Evolutionary conservation across 2,797 vertebrate genomes (phyloP).

Genomic region (Urosaurus nigricauda): DNA sequence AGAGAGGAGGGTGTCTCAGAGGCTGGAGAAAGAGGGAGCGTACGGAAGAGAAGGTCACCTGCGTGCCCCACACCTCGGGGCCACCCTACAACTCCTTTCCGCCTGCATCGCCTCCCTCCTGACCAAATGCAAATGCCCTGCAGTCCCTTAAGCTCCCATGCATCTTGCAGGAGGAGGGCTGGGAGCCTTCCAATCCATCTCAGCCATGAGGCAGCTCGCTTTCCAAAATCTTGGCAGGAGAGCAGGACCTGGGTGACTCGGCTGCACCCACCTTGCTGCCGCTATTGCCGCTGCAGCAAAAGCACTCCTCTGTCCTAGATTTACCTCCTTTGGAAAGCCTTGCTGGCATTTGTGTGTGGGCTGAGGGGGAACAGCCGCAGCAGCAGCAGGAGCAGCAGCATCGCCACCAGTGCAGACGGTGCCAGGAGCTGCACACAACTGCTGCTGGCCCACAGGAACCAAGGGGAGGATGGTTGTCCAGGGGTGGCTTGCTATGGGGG

Average conservation of each 20-base stretch:
- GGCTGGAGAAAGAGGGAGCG: conserved; percentile 43
- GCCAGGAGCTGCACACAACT: neutral
- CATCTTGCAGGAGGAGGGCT: neutral
- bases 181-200: neutral
- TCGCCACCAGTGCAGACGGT: neutral
- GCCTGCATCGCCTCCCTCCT: conserved; percentile 46
- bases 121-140: conserved; percentile 18
- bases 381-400: neutral
- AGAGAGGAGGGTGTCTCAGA: neutral
- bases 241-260: conserved; percentile 12
- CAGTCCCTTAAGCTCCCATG: too few relatives aligned
- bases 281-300: neutral
- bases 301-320: conserved; percentile 39
- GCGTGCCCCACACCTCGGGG: conserved; percentile 21
- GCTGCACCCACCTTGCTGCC: conserved; percentile 40
- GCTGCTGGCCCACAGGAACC: neutral
- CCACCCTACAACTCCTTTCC: conserved; percentile 52
- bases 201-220: conserved; percentile 50
- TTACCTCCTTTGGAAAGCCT: conserved; percentile 46
- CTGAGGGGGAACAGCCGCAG: too few relatives aligned
- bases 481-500: neutral
- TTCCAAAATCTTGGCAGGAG: conserved; percentile 36
- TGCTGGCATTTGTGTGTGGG: neutral
- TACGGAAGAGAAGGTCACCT: conserved; percentile 28
- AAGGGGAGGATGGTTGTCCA: too few relatives aligned